phyloP scores from a whole-genome alignment of 2,888 invertebrate species.

The Coelopa pilipes region DNA sequence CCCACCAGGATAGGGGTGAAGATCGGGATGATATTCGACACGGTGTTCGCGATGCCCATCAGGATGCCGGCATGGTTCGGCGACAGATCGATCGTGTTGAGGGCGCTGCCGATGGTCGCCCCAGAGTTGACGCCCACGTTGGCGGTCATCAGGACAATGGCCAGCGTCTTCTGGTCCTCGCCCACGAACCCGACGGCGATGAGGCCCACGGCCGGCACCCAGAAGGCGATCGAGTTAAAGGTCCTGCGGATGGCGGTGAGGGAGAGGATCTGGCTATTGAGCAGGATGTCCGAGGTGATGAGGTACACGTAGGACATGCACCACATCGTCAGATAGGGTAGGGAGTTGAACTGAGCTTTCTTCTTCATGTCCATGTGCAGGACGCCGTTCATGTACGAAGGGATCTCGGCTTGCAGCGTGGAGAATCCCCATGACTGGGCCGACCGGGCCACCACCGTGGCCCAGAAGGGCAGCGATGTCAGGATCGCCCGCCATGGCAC shows the following conservation, averaged over 20 bases:
- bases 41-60: constrained; percentile 75
- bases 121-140: constrained; percentile 72
- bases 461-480: constrained; percentile 75
- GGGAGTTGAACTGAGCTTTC: constrained; percentile 68
- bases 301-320: constrained; percentile 68
- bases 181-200: constrained; percentile 69
- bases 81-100: constrained; percentile 77
- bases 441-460: constrained; percentile 70
- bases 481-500: constrained; percentile 75
- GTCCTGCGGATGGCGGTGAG: constrained; percentile 56
- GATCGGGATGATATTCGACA: constrained; percentile 73
- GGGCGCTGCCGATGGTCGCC: constrained; percentile 71
- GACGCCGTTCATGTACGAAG: constrained; percentile 75
- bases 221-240: constrained; percentile 60
- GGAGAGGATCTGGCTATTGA: constrained; percentile 63
- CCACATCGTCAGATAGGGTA: constrained; percentile 71
- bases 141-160: constrained; percentile 70
- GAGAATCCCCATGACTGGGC: constrained; percentile 79
- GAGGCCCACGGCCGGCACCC: constrained; percentile 70
- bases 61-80: constrained; percentile 77
- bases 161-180: constrained; percentile 55
- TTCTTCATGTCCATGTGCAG: constrained; percentile 72
- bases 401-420: constrained; percentile 77
- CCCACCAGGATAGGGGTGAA: constrained; percentile 73
- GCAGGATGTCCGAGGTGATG: constrained; percentile 65